These are phyloP conservation scores for Laothoe populi DNA, from an alignment of 2,888 invertebrate genomes.

Conservation along the genomic window DNA sequence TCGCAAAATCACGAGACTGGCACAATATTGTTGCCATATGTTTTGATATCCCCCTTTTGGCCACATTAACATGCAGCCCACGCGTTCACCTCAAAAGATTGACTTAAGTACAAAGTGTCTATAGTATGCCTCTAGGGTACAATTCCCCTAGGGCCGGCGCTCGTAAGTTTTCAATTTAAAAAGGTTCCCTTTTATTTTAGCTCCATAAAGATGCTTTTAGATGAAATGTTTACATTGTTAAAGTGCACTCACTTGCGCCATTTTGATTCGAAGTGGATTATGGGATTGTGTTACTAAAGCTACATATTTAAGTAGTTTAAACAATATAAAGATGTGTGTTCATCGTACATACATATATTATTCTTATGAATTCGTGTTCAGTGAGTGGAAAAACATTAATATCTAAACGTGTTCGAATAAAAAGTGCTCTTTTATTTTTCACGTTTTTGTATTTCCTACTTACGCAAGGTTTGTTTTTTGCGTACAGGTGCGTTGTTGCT, in stretches of 20 bases:
- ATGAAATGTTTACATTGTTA: constrained; percentile 21
- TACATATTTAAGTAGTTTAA: not conserved
- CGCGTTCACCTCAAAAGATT: constrained; percentile 30
- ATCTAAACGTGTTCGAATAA: not conserved
- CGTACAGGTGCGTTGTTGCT: too few species aligned
- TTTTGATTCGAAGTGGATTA: not conserved
- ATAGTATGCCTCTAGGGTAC: constrained; percentile 24
- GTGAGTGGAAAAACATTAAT: too few species aligned
- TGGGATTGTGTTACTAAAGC: not conserved
- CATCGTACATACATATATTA: too few species aligned
- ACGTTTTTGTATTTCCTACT: too few species aligned
- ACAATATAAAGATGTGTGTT: too few species aligned
- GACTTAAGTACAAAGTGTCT: constrained; percentile 29
- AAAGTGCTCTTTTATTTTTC: too few species aligned
- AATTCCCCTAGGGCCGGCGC: constrained; percentile 23
- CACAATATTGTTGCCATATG: constrained; percentile 12
- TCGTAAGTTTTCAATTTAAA: constrained; percentile 31
- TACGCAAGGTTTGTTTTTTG: too few species aligned
- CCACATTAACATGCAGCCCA: constrained; percentile 29
- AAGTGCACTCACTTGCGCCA: constrained; percentile 15
- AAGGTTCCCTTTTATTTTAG: constrained; percentile 26
- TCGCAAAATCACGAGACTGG: constrained; percentile 1
- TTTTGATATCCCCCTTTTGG: constrained; percentile 19
- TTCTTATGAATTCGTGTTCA: too few species aligned
- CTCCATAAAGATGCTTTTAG: constrained; percentile 21